A percentile compares a stretch with the other conserved stretches of the same genome.
Evolutionary conservation across 2,888 invertebrate genomes (phyloP).

Genomic region (Cephus pulcher): DNA sequence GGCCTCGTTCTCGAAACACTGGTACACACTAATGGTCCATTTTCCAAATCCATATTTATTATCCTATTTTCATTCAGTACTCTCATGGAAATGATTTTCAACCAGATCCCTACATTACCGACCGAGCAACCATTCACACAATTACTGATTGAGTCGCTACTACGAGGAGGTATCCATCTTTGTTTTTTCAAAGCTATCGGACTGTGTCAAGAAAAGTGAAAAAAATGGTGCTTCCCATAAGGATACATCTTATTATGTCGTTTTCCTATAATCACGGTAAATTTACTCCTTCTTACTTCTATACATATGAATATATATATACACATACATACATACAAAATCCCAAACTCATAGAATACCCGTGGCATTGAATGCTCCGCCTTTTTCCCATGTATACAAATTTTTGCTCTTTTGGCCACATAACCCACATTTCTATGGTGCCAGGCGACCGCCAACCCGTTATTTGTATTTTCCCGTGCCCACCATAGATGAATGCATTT

Average conservation of each 20-base stretch:
- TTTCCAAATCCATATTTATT: conserved; percentile 29
- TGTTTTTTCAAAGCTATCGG: not conserved
- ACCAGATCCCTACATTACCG: not conserved
- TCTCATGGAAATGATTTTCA: not conserved
- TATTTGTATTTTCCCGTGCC: conserved; percentile 54
- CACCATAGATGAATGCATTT: conserved; percentile 35
- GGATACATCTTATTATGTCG: conserved; percentile 44
- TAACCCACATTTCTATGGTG: conserved; percentile 65
- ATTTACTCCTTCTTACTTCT: conserved; percentile 42
- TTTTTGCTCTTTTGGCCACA: conserved; percentile 61
- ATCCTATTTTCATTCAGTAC: conserved; percentile 16
- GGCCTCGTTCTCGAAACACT: not conserved
- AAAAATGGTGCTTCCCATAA: not conserved
- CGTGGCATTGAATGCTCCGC: conserved; percentile 40
- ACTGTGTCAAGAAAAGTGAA: not conserved
- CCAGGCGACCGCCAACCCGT: conserved; percentile 59
- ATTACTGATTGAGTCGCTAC: not conserved
- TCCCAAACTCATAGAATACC: not conserved
- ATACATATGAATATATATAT: not conserved
- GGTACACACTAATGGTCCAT: not conserved
- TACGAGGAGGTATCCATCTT: not conserved
- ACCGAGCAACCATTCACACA: not conserved
- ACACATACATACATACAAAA: not conserved
- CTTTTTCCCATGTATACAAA: conserved; percentile 61
- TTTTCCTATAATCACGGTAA: conserved; percentile 53